Evolutionary conservation across 2,113 vertebrate species (phyloP), one percentile per base, ranked within the genome.

Genomic region (Paradisaea rubra): DNA sequence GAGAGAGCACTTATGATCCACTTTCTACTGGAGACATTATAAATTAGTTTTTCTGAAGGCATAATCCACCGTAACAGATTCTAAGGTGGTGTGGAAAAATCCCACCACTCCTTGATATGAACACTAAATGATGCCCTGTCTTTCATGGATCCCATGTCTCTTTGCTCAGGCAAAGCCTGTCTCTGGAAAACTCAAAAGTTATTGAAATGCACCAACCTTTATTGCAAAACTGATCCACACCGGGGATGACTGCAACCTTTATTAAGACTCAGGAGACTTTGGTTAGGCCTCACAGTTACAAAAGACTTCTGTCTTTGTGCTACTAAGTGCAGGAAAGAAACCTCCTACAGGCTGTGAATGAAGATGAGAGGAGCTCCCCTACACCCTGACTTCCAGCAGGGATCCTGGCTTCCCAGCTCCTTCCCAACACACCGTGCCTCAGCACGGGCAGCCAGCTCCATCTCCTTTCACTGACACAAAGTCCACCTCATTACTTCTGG

Each of bases 31-130:
- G 52, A 89, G 79, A 93, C 69, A 83, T 70, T 44, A 95, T 37
- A 71, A 94, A 95, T 94, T 53, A 74, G 61, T 60, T 96, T 91
- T 91, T 94, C 82, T 93, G 72, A 93, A 90, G 85, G 47, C 12
- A 4, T 77, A 90, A 90, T 80, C 41, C 44, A 81, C 60, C 3
- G 2, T 60, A 80, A 87, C 68, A 71, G 78, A 83, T 82, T 90
- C 53, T 83, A 71, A 44, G 39, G 27, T 33, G 25, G 37, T 53
- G 68, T 54, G 52, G 49, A 94, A 90, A 91, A 87, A 86, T 47
- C 64, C 47, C 64, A 82, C 45, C 27, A 10, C 42, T 77, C 71
- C 45, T 86, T 9, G 4, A 47, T 78, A 30, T 11, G 13, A 88
- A 35, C 54, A 85, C 57, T 77, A 88, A 90, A 73, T 37, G 57